phyloP scores from a whole-genome alignment of 2,888 invertebrate species.

The Zaprionus obscuricornis region DNA sequence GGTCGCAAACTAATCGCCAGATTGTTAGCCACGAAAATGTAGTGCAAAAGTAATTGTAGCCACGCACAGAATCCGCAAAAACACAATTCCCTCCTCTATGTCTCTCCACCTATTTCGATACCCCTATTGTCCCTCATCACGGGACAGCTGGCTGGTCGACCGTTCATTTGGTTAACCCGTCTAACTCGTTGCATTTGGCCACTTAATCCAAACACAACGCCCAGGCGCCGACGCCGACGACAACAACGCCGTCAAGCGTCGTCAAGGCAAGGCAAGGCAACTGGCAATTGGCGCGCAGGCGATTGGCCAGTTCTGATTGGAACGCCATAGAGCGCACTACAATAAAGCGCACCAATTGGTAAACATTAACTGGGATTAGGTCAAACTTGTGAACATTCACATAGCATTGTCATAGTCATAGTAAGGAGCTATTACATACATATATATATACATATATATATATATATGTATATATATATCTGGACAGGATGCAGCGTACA shows the following conservation, averaged over 20 bases:
- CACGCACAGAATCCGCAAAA: conserved; percentile 61
- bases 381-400: neutral
- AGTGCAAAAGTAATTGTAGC: conserved; percentile 78
- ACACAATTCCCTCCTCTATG: conserved; percentile 1
- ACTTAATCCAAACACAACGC: conserved; percentile 69
- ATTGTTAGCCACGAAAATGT: conserved; percentile 46
- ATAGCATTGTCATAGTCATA: no score
- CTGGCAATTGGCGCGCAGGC: conserved; percentile 37
- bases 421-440: no score
- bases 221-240: conserved; percentile 52
- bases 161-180: conserved; percentile 53
- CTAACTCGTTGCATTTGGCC: conserved; percentile 65
- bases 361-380: neutral
- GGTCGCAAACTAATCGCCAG: neutral
- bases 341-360: conserved; percentile 32
- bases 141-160: neutral
- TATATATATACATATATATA: no score
- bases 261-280: conserved; percentile 45
- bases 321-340: conserved; percentile 59
- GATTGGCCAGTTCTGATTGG: conserved; percentile 65
- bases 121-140: neutral
- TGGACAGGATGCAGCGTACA: conserved; percentile 28
- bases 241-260: neutral
- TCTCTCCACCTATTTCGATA: conserved; percentile 1
- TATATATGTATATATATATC: no score